These are phyloP conservation scores for Epirrhoe tristata DNA, from an alignment of 2,888 invertebrate genomes.

Conservation along the genomic window DNA sequence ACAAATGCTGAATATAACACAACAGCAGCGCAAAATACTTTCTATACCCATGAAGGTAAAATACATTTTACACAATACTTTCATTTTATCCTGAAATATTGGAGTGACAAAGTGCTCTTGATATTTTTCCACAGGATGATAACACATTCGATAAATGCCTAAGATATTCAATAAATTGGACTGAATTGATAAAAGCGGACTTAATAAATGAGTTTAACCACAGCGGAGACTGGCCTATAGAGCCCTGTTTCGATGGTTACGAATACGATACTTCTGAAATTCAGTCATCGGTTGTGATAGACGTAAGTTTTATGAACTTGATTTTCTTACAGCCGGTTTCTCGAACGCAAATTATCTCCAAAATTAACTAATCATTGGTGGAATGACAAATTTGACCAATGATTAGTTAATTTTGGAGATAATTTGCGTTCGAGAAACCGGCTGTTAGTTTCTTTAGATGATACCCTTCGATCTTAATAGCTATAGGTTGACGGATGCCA, in stretches of 20 bases:
- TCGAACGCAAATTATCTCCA: too few relatives aligned
- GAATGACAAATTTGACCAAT: too few relatives aligned
- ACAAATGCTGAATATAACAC: conserved; percentile 78
- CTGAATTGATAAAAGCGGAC: conserved; percentile 74
- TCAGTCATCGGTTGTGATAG: conserved; percentile 92
- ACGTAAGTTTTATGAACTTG: conserved; percentile 88
- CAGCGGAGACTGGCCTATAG: conserved; percentile 86
- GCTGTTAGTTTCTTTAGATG: too few relatives aligned
- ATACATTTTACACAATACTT: not conserved
- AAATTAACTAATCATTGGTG: too few relatives aligned
- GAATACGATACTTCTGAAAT: conserved; percentile 90
- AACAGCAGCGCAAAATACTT: conserved; percentile 85
- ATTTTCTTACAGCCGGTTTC: too few relatives aligned
- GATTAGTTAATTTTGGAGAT: too few relatives aligned
- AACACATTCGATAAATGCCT: conserved; percentile 88
- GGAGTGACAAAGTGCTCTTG: not conserved
- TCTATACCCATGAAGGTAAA: conserved; percentile 87
- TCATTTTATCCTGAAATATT: not conserved
- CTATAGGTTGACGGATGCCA: too few relatives aligned
- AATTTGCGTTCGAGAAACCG: too few relatives aligned
- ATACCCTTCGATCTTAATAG: too few relatives aligned
- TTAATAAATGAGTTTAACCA: conserved; percentile 64
- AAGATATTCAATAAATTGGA: conserved; percentile 91
- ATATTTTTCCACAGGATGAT: conserved; percentile 64
- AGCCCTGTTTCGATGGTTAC: conserved; percentile 91